Evolutionary conservation across 2,113 vertebrate genomes (phyloP), one percentile per base, ranked within the genome.

Genomic region (Oncorhynchus mykiss): DNA sequence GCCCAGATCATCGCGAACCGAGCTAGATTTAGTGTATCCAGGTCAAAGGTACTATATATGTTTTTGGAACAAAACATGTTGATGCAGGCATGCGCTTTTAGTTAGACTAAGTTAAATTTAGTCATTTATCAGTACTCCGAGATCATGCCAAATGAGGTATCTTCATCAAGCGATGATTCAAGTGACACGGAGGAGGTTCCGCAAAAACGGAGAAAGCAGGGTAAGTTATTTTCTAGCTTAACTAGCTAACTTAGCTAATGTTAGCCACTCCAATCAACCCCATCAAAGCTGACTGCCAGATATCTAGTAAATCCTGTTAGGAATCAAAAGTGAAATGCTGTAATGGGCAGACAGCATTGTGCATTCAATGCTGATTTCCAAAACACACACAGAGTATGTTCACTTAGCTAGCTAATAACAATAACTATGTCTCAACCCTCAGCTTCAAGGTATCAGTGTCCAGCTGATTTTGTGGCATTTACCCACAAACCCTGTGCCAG

Each of bases 381-480:
- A 51, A 5, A 54, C 13, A 54, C 13, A 54, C 49, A 13, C 14
- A 5, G 13, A 54, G 29, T 45, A 45, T 9, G 39, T 45, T 45
- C 39, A 45, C 39, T 45, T 45, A 45, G 39, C 34, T 39, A 67
- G 1, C 5, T 34, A 68, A 14, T 39, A 20, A 45, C 39, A 45
- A 31, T 18, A 39, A 48, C 29, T 18, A 67, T 45, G 29, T 66
- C 25, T 74, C 54, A 73, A 14, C 5, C 25, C 71, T 13, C 60
- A 73, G 83, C 59, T 81, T 79, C 83, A 83, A 84, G 8, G 73
- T 93, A 85, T 82, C 68, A 90, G 79, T 91, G 92, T 83, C 92
- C 93, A 39, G 75, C 79, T 4, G 93, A 93, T 70, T 94, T 93
- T 79, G 86, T 89, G 78, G 31, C 88, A 22, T 83, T 90, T 72